phyloP scores from a whole-genome alignment of 2,888 invertebrate species.

The Hydrotaea diabolus region DNA sequence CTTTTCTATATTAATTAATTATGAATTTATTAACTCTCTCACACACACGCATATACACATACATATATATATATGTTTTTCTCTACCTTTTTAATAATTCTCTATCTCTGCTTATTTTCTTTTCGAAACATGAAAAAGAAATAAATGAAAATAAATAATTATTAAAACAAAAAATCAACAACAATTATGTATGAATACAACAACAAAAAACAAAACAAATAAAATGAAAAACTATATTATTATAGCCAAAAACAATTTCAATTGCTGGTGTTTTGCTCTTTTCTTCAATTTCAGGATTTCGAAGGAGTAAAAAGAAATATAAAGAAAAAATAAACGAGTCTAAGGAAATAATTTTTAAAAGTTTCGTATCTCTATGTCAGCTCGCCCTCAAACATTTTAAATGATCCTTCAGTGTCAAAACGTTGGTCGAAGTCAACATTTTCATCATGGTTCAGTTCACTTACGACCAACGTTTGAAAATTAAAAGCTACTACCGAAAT shows the following conservation, averaged over 20 bases:
- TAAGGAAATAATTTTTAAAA: too few relatives aligned
- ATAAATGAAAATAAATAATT: constrained; percentile 39
- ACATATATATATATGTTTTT: too few relatives aligned
- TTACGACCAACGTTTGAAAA: too few relatives aligned
- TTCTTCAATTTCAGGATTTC: background rate
- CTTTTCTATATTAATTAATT: constrained; percentile 41
- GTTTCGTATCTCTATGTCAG: too few relatives aligned
- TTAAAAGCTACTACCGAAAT: too few relatives aligned
- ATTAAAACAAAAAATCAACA: constrained; percentile 44
- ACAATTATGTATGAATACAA: constrained; percentile 63
- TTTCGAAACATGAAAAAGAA: constrained; percentile 11
- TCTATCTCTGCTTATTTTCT: constrained; percentile 59
- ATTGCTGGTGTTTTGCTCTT: constrained; percentile 17
- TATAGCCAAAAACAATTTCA: constrained; percentile 50
- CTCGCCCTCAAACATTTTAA: too few relatives aligned
- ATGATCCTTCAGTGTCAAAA: too few relatives aligned
- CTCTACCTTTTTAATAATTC: constrained; percentile 56
- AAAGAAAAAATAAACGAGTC: constrained; percentile 15
- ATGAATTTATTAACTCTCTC: constrained; percentile 54
- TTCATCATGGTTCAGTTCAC: too few relatives aligned
- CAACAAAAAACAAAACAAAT: constrained; percentile 45
- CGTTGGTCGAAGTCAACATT: too few relatives aligned
- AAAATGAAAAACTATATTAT: constrained; percentile 59
- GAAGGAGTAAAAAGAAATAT: constrained; percentile 1
- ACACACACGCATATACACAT: constrained; percentile 28